Base-by-base conservation (phyloP, 2,113 vertebrate genomes). In the Gallinago undulata region DNA sequence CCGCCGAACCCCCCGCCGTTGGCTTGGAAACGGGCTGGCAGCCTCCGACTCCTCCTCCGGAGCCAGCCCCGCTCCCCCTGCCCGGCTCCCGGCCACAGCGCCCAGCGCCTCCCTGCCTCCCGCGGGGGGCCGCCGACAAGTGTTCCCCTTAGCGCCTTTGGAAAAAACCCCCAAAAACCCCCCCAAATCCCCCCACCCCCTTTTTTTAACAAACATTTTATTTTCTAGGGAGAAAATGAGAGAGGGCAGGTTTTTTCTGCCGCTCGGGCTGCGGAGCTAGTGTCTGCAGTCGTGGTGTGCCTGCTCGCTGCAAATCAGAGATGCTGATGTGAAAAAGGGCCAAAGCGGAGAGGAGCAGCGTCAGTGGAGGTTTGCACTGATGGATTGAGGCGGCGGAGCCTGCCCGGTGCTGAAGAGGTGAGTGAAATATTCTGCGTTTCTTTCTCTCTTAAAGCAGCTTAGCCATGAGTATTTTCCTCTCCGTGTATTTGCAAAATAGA, bases 21-120 rank as follows among this genome's bases (percentile, higher is more conserved):
- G 95, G 84, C 96, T n/a, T 95, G 95, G 96, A 94, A 95, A 97
- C 96, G 88, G 87, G 95, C 94, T 75, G 90, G 87, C 92, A 79
- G 82, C 47, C 82, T 74, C 82, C 91, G 83, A 30, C 94, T 94
- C 96, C 95, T 88, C 91, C 93, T 90, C 86, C 95, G 33, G 93
- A 81, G 93, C 94, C 96, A 87, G 93, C 91, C 84, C 90, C 74
- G 84, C 86, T 90, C 89, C 80, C 96, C 89, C 96, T 74, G 93
- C 96, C 91, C 91, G 59, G 89, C 89, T 88, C 30, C 89, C 81
- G 73, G 82, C 50, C 69, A 47, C 69, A 72, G 7, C 85, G 82
- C 92, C 0, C 15, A 83, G 85, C 95, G 30, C 96, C 94, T 93
- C 88, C 90, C 94, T 41, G 95, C 27, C 95, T 94, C 96, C 91